Evolutionary conservation across 2,797 vertebrate genomes (phyloP), one percentile per base, ranked within the genome.

Genomic region (Bovichtus diacanthus): DNA sequence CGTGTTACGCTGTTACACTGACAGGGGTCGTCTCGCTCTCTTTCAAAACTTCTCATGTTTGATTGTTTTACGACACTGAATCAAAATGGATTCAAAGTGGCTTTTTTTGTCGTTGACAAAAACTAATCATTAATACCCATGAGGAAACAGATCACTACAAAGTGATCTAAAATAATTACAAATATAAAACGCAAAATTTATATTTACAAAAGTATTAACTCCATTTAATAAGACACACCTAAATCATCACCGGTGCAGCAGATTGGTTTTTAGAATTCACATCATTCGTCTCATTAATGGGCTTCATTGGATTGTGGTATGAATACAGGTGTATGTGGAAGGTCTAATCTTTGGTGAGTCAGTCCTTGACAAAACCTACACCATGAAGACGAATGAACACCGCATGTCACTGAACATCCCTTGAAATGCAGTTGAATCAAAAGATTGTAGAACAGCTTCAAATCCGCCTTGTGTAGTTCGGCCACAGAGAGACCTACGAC

Each of bases 111-210:
- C n/a, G n/a, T n/a, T n/a, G 10, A 46, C 18, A 39, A 41, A 47
- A 58, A 25, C 25, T 21, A 12, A 23, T n/a, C 34, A n/a, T 43
- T 56, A 47, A 31, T 58, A 29, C 38, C 53, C 60, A 38, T 16
- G 7, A 61, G 46, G 66, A 66, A 71, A 49, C 18, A 54, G 6
- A 49, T 53, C 18, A 51, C 61, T 41, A 39, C 21, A 59, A 75
- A 44, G 23, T 53, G 46, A 44, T 61, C 21, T 27, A 60, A 31
- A 70, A 16, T 4, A 19, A 56, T 41, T 27, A 59, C 21, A 63
- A 67, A 58, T 25, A 47, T 47, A 7, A 49, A 67, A 50, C 13
- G 36, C 12, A 9, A 54, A 54, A 61, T 54, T 27, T 46, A 18
- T 12, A 25, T 31, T 49, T 27, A 19, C 15, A 31, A 1, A n/a